Conservation (phyloP, 1,140 invertebrate genomes). For the Myzus persicae region DNA sequence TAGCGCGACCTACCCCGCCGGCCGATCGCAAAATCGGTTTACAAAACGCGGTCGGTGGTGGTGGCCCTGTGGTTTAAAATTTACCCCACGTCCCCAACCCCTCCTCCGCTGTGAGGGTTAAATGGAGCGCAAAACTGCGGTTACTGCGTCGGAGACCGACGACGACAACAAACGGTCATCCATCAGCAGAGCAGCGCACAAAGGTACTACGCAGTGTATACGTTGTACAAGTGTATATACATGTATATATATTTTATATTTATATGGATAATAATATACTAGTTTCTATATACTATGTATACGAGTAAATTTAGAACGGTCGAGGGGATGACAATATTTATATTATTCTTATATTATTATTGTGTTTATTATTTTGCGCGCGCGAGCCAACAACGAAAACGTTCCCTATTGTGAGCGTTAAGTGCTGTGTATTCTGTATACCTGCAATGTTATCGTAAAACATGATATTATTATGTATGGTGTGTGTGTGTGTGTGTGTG, state of each 20-base stretch:
- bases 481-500: not conserved
- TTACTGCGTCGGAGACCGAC: not conserved
- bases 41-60: not conserved
- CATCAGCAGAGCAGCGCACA: not conserved
- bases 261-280: not conserved
- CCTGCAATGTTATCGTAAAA: not conserved
- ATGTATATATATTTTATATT: not conserved
- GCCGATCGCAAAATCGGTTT: constrained; percentile 28
- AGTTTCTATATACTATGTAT: not conserved
- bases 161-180: constrained; percentile 26
- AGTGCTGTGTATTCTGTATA: not conserved
- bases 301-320: not conserved
- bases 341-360: not conserved
- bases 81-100: not conserved
- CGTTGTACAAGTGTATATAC: not conserved
- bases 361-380: constrained; percentile 1
- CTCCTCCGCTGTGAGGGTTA: not conserved
- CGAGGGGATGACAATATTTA: not conserved
- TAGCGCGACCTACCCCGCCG: not conserved
- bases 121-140: not conserved
- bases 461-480: not conserved
- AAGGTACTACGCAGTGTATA: not conserved
- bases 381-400: not conserved
- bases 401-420: not conserved
- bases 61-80: not conserved